Evolutionary conservation across 2,113 vertebrate species (phyloP).

Genomic region (Nymphicus hollandicus): DNA sequence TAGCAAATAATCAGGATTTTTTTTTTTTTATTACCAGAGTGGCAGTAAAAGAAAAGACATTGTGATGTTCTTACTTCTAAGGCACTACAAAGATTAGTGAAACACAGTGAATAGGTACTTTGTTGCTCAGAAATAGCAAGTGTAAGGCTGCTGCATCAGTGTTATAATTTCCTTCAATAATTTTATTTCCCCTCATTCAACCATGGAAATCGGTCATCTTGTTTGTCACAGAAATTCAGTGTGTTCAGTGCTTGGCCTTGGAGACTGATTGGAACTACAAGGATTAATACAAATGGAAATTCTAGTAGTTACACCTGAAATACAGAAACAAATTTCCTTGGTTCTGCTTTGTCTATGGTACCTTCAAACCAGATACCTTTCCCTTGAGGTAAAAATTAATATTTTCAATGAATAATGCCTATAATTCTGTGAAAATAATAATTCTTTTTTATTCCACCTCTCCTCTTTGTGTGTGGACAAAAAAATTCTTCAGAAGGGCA

Average conservation of each 20-base stretch:
- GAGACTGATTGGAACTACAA: neutral
- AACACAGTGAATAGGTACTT: neutral
- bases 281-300: neutral
- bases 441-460: neutral
- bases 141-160: neutral
- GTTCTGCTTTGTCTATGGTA: neutral
- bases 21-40: neutral
- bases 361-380: neutral
- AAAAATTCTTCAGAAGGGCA: neutral
- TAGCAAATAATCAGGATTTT: neutral
- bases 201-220: neutral
- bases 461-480: neutral
- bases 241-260: neutral
- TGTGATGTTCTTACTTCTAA: neutral
- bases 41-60: neutral
- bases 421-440: neutral
- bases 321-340: neutral
- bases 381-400: neutral
- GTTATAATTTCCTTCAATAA: neutral
- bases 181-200: neutral
- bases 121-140: neutral
- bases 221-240: neutral
- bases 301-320: neutral
- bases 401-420: neutral
- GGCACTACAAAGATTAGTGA: neutral